Base-by-base conservation (phyloP, 1,140 invertebrate species). In the Proales similis region DNA sequence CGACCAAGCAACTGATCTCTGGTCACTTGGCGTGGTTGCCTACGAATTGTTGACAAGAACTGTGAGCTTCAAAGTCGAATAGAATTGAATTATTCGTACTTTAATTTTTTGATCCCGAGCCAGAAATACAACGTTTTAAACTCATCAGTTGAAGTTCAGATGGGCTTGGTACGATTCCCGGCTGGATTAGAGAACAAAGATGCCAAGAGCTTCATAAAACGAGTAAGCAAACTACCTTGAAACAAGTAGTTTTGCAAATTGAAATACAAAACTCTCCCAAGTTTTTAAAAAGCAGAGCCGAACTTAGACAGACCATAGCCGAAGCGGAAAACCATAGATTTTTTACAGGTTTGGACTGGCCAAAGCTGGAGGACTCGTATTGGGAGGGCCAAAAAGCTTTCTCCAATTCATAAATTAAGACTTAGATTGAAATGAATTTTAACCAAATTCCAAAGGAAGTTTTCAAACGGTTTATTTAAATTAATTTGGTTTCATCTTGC, bases 21-120 rank as follows among this genome's bases (percentile, higher is more conserved):
- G 49, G 49, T 53, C 49, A n/a, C 12, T 53, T 39, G 49, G 49
- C 29, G 19, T 53, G 4, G 42, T 53, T 38, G 49, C 49, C 4
- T 53, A 53, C 42, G 49, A 53, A 38, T 24, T 53, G 29, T 53
- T 53, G 14, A 53, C 49, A 11, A 14, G 14, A 4, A 53, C n/a
- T 26, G 33, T 36, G 14, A 36, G 14, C 9, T 36, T 36, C 9
- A 36, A 36, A 14, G 14, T 36, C 14, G 9, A 9, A 36, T 36
- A 9, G 9, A 14, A 36, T 36, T 36, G 14, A 9, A 36, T 36
- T 9, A 36, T 36, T 36, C 33, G 9, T 36, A 36, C 14, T 36
- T 36, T 36, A 36, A 36, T n/a, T n/a, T n/a, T n/a, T n/a, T n/a
- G n/a, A n/a, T n/a, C n/a, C n/a, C n/a, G n/a, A n/a, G n/a, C 9